Base-by-base conservation (phyloP, 2,888 invertebrate genomes). In the Pimpla rufipes region DNA sequence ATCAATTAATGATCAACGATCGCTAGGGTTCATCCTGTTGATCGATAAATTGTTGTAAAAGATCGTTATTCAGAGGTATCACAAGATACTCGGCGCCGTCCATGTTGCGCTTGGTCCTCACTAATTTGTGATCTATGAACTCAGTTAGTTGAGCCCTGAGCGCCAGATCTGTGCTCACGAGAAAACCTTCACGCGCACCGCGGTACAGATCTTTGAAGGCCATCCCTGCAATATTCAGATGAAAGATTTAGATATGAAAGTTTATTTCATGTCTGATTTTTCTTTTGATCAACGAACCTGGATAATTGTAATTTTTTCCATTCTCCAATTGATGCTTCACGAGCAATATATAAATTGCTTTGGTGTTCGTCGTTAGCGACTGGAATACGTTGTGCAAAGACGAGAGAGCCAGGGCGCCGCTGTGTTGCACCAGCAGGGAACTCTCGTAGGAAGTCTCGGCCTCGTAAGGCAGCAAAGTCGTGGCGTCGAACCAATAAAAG, bases 111-210 rank as follows among this genome's bases (percentile, higher is more conserved):
- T 96, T 97, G 77, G 95, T 95, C 92, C 96, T 97, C 4, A 99
- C 96, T 88, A 99, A 94, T 92, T 98, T 98, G 93, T 99, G 99
- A 93, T 99, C 99, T 67, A 97, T 94, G 93, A 99, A 99, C 94
- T 99, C 99, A 0, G 97, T 98, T 2, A 99, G 94, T 90, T 99
- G 98, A 5, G 98, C 97, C 86, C 98, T 95, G 80, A 99, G 93
- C 0, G 98, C 98, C 75, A 97, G 94, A 93, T 99, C 99, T 0
- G 98, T 98, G 92, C 98, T 99, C 0, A 98, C 99, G 47, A 99
- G 94, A 93, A 99, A 99, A 21, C 96, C 95, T 93, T 98, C 98
- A 52, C 98, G 95, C 88, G 98, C 97, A 86, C 96, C 95, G 85
- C 96, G 96, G 93, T 98, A 99, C 40, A 98, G 93, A 88, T 98